These are phyloP conservation scores for Apocrypta bakeri DNA, from an alignment of 1,140 invertebrate genomes.

Conservation along the genomic window DNA sequence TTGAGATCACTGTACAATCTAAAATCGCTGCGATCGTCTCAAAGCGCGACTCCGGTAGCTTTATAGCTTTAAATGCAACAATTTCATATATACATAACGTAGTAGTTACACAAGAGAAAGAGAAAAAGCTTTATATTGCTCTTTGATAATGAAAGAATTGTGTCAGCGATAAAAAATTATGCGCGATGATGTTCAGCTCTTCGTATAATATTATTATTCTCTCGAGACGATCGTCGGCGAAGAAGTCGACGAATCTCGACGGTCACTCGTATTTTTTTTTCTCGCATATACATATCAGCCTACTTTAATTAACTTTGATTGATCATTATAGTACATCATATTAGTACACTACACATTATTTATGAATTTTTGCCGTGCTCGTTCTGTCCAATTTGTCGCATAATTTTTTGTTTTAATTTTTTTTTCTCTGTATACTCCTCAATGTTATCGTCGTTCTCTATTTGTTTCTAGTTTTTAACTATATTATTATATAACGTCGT, in stretches of 20 bases:
- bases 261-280: constrained; percentile 54
- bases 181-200: constrained; percentile 43
- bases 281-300: constrained; percentile 35
- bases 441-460: constrained; percentile 63
- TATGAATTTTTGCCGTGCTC: constrained; percentile 67
- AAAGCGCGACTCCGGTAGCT: constrained; percentile 21
- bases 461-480: constrained; percentile 28
- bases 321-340: no score
- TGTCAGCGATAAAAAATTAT: constrained; percentile 49
- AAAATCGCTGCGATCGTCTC: constrained; percentile 60
- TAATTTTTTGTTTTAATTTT: constrained; percentile 52
- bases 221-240: constrained; percentile 53
- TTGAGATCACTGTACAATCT: constrained; percentile 73
- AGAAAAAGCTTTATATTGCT: constrained; percentile 37
- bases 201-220: not conserved
- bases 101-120: constrained; percentile 34
- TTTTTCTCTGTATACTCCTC: constrained; percentile 54
- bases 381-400: constrained; percentile 69
- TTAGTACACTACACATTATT: constrained; percentile 56
- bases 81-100: constrained; percentile 39
- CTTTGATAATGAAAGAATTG: constrained; percentile 40
- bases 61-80: constrained; percentile 6
- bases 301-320: constrained; percentile 53
- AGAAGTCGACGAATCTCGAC: constrained; percentile 61
- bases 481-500: constrained; percentile 4